These are phyloP conservation scores for Thaumetopoea pityocampa DNA, from an alignment of 1,140 invertebrate genomes.

Conservation along the genomic window DNA sequence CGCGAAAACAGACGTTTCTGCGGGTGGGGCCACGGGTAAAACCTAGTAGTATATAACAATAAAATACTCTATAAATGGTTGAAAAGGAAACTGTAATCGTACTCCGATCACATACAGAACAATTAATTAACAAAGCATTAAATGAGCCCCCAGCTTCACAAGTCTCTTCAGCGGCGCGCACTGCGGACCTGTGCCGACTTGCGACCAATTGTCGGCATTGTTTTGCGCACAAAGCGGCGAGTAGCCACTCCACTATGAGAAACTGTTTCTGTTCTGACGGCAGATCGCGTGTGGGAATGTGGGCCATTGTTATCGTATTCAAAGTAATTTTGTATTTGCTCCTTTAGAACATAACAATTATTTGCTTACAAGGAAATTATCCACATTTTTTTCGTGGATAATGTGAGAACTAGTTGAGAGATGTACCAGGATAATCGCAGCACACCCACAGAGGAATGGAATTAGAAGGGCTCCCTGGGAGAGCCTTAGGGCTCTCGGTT, in stretches of 20 bases:
- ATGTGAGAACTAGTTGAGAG: too few relatives aligned
- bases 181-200: slow-evolving; percentile 45
- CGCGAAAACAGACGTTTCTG: too few relatives aligned
- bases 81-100: not conserved
- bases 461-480: too few relatives aligned
- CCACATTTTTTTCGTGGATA: too few relatives aligned
- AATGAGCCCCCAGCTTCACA: slow-evolving; percentile 42
- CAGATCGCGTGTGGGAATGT: slow-evolving; percentile 57
- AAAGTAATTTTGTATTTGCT: not conserved
- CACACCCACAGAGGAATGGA: too few relatives aligned
- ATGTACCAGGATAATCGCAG: too few relatives aligned
- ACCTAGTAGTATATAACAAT: too few relatives aligned
- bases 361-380: too few relatives aligned
- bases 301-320: slow-evolving; percentile 29
- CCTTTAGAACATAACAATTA: not conserved
- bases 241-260: slow-evolving; percentile 67
- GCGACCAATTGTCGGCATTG: slow-evolving; percentile 54
- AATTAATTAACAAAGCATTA: slow-evolving; percentile 33
- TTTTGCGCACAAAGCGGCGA: slow-evolving; percentile 53
- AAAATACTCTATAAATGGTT: too few relatives aligned
- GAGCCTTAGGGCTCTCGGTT: too few relatives aligned
- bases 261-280: slow-evolving; percentile 50
- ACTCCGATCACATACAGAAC: slow-evolving; percentile 35
- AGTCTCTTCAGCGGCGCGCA: slow-evolving; percentile 37
- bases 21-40: too few relatives aligned